A percentile compares a stretch with the other conserved stretches of the same genome.
phyloP scores from a whole-genome alignment of 2,888 invertebrate genomes.

The Lasius platythorax region DNA sequence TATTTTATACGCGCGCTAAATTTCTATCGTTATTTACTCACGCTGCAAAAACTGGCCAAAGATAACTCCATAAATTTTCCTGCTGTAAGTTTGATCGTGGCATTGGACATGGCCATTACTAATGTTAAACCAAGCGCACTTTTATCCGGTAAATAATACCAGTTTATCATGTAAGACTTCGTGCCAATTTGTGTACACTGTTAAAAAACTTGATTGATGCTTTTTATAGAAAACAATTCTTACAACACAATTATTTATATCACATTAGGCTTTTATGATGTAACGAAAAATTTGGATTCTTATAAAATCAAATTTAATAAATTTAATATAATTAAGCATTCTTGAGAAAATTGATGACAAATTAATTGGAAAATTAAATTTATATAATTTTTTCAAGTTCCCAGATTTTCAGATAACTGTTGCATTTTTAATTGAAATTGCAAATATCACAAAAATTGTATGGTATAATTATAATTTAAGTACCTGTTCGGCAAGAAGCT shows the following conservation, averaged over 20 bases:
- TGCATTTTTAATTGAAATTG: neutral
- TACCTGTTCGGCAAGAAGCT: constrained; percentile 79
- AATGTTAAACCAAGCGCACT: constrained; percentile 75
- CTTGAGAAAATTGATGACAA: neutral
- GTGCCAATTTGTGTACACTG: constrained; percentile 75
- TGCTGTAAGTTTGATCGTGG: constrained; percentile 78
- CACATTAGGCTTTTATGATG: neutral
- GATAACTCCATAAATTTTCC: constrained; percentile 79
- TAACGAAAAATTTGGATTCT: neutral
- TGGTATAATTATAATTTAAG: constrained; percentile 2
- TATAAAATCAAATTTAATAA: constrained; percentile 16
- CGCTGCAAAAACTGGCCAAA: constrained; percentile 75
- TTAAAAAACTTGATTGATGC: neutral
- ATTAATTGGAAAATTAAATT: neutral
- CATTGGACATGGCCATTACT: constrained; percentile 73
- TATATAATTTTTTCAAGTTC: neutral
- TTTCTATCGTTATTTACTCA: constrained; percentile 55
- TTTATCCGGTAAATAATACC: constrained; percentile 76
- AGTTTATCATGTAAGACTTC: constrained; percentile 78
- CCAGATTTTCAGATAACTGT: neutral
- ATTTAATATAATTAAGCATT: neutral
- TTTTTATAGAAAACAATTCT: constrained; percentile 11
- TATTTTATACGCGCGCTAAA: neutral
- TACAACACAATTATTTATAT: neutral
- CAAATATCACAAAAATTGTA: neutral